These are phyloP conservation scores for Sphenodon punctatus DNA, from an alignment of 2,797 vertebrate genomes.

Conservation along the genomic window DNA sequence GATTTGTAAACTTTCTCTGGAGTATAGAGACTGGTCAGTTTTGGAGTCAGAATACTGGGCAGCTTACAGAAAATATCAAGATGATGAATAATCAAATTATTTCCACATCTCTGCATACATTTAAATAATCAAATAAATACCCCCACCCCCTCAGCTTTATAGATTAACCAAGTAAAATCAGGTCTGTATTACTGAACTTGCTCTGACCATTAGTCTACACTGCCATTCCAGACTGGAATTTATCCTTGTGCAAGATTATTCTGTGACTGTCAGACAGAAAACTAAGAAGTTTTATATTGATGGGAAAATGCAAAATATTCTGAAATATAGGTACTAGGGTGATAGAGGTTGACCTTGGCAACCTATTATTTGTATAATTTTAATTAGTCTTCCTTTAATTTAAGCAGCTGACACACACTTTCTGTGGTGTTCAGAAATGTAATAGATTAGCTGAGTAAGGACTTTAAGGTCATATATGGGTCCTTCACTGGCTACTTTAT, in stretches of 20 bases:
- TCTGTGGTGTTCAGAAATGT: slow-evolving; percentile 72
- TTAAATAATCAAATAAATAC: too few relatives aligned
- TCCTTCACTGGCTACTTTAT: slow-evolving; percentile 63
- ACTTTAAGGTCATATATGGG: slow-evolving; percentile 70
- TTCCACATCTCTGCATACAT: too few relatives aligned
- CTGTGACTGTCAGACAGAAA: slow-evolving; percentile 54
- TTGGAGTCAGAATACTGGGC: too few relatives aligned
- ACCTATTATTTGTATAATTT: slow-evolving; percentile 76
- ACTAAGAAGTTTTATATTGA: slow-evolving; percentile 68
- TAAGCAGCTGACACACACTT: slow-evolving; percentile 69
- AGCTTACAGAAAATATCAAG: too few relatives aligned
- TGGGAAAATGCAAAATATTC: slow-evolving; percentile 71
- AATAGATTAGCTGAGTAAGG: slow-evolving; percentile 71
- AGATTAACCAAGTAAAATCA: too few relatives aligned
- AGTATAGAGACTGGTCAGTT: too few relatives aligned
- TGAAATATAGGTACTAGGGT: slow-evolving; percentile 66
- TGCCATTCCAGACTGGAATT: slow-evolving; percentile 22
- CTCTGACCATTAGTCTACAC: slow-evolving; percentile 4
- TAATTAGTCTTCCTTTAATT: slow-evolving; percentile 75
- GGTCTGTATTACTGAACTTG: too few relatives aligned
- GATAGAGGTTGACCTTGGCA: slow-evolving; percentile 63
- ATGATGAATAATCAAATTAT: too few relatives aligned
- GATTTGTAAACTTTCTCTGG: too few relatives aligned
- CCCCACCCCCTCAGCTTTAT: too few relatives aligned
- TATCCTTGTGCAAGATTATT: slow-evolving; percentile 35